Conservation (phyloP, 2,797 vertebrate species). For the Triplophysa yarkandensis region DNA sequence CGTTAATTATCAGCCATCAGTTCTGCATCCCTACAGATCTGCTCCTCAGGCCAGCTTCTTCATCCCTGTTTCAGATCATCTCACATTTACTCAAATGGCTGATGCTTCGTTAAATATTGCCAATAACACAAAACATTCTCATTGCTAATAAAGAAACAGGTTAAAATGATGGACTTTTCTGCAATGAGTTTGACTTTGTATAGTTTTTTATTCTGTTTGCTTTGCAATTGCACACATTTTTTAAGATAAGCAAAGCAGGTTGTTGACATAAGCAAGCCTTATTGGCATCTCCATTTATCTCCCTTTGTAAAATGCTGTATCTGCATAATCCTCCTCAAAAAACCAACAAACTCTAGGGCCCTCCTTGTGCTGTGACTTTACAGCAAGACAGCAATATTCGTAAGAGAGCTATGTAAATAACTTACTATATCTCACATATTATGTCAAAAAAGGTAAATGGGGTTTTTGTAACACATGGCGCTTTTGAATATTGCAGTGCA, state of each 20-base stretch:
- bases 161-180: conserved; percentile 1
- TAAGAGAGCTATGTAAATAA: not conserved
- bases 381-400: conserved; percentile 1
- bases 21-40: conserved; percentile 21
- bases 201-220: conserved; percentile 11
- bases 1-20: conserved; percentile 40
- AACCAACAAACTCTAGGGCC: not conserved
- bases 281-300: conserved; percentile 44
- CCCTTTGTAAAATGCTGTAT: conserved; percentile 26
- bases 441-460: not conserved
- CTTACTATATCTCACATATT: not conserved
- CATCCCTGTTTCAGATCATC: conserved; percentile 17
- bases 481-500: not conserved
- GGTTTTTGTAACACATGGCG: not conserved
- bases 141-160: not conserved
- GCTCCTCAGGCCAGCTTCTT: conserved; percentile 31
- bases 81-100: conserved; percentile 13
- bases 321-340: conserved; percentile 38
- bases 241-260: not conserved
- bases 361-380: not conserved
- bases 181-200: not conserved
- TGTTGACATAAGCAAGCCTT: conserved; percentile 30
- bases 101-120: conserved; percentile 33
- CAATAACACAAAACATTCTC: conserved; percentile 10
- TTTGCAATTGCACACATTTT: conserved; percentile 17